These are phyloP conservation scores for Sardinella longiceps DNA, from an alignment of 2,797 vertebrate species.

Conservation along the genomic window DNA sequence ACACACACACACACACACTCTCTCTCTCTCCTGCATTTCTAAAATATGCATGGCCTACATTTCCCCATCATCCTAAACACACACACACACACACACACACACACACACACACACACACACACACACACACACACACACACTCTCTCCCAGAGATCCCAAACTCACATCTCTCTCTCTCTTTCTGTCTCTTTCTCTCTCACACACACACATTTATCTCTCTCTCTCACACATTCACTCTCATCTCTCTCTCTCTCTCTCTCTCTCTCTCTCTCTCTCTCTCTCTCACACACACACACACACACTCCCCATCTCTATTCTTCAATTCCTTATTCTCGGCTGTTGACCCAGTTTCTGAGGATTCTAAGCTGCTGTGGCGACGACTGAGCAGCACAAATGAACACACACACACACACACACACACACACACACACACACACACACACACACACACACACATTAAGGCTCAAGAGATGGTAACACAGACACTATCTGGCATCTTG, in stretches of 20 bases:
- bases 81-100: neutral
- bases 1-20: too few species aligned
- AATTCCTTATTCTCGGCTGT: constrained; percentile 40
- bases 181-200: constrained; percentile 40
- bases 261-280: constrained; percentile 33
- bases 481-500: neutral
- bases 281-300: too few species aligned
- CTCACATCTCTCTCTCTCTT: constrained; percentile 24
- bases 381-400: neutral
- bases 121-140: constrained; percentile 34
- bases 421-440: neutral
- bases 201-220: constrained; percentile 30
- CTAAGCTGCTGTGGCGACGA: constrained; percentile 56
- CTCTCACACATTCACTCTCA: constrained; percentile 48
- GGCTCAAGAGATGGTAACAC: neutral
- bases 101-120: constrained; percentile 9
- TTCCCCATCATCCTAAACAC: constrained; percentile 49
- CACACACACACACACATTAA: neutral
- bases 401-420: neutral
- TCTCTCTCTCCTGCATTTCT: too few species aligned
- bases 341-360: constrained; percentile 62
- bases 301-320: constrained; percentile 34
- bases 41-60: too few species aligned
- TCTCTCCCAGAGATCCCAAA: neutral
- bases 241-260: constrained; percentile 54